Evolutionary conservation across 1,140 invertebrate genomes (phyloP).

Genomic region (Copidosoma floridanum): DNA sequence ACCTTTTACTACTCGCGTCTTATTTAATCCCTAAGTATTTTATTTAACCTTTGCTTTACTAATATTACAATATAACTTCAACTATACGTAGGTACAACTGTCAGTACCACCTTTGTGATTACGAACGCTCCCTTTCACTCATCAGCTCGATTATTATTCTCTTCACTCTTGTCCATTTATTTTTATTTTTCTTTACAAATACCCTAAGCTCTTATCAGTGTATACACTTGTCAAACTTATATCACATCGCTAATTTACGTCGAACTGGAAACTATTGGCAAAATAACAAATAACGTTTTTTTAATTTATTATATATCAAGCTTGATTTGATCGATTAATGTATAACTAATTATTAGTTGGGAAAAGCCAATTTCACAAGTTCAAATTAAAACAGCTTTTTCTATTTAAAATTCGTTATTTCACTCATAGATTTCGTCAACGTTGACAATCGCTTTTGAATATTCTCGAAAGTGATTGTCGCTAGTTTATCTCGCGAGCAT

Average conservation of each 20-base stretch:
- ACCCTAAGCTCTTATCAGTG: slow-evolving; percentile 16
- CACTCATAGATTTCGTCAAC: no score
- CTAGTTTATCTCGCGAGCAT: no score
- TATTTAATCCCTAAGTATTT: slow-evolving; percentile 14
- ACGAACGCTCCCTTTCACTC: slow-evolving; percentile 7
- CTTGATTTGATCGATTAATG: neutral
- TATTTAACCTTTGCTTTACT: slow-evolving; percentile 17
- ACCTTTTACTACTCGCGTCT: no score
- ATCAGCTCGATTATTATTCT: no score
- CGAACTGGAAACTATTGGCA: neutral
- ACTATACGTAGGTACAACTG: slow-evolving; percentile 24
- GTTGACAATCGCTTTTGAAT: no score
- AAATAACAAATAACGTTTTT: slow-evolving; percentile 1
- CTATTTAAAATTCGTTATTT: no score
- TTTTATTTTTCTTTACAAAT: neutral
- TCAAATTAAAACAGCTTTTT: no score
- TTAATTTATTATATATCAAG: neutral
- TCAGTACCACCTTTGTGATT: slow-evolving; percentile 15
- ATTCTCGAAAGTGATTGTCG: no score
- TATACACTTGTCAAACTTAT: slow-evolving; percentile 9
- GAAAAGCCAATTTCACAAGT: no score
- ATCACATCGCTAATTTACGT: neutral
- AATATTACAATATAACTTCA: slow-evolving; percentile 8
- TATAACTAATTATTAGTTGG: no score
- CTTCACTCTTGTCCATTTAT: neutral